phyloP scores from a whole-genome alignment of 1,140 invertebrate genomes.

The Ceratina japonica region DNA sequence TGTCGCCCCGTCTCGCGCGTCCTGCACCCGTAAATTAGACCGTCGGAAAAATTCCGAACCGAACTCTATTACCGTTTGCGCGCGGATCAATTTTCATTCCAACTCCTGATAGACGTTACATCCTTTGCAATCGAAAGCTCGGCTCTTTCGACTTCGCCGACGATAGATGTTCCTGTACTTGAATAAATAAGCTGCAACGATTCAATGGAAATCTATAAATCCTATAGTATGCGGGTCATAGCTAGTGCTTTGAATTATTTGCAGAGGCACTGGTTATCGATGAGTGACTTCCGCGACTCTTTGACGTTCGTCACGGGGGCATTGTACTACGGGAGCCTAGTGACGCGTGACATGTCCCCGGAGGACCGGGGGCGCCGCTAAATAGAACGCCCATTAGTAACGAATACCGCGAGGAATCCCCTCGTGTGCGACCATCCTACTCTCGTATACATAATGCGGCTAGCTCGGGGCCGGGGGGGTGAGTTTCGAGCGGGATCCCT shows the following conservation, averaged over 20 bases:
- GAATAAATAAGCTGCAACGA: no score
- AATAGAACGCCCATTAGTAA: conserved; percentile 76
- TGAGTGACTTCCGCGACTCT: conserved; percentile 54
- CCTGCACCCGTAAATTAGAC: conserved; percentile 18
- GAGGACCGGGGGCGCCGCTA: conserved; percentile 69
- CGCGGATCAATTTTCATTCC: neutral
- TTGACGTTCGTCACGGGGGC: conserved; percentile 57
- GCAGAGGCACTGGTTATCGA: no score
- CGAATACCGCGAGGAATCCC: conserved; percentile 72
- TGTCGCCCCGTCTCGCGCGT: conserved; percentile 51
- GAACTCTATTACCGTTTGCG: no score
- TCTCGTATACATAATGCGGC: conserved; percentile 57
- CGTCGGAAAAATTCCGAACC: conserved; percentile 21
- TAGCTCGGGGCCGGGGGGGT: conserved; percentile 9
- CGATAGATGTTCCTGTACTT: no score
- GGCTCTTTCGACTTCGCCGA: no score
- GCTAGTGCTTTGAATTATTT: no score
- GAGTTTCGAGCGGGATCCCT: conserved; percentile 34
- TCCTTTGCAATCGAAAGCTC: no score
- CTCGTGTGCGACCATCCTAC: conserved; percentile 49
- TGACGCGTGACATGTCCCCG: conserved; percentile 73
- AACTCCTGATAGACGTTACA: neutral
- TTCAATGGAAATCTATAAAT: no score
- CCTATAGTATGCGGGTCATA: no score
- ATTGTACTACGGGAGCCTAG: conserved; percentile 61